phyloP scores from a whole-genome alignment of 2,797 vertebrate genomes.

The Trichosurus vulpecula region DNA sequence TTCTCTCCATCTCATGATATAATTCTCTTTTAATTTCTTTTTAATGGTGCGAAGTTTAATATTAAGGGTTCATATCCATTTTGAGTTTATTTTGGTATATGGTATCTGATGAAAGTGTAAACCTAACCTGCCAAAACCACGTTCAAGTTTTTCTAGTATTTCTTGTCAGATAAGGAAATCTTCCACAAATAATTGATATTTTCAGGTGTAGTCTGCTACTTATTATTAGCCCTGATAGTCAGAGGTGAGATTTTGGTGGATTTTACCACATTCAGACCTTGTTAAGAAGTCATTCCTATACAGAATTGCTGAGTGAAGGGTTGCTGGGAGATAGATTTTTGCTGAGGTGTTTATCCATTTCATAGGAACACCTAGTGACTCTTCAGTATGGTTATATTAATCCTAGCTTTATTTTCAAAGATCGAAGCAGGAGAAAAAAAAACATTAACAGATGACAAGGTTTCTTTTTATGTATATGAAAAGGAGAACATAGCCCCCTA shows the following conservation, averaged over 20 bases:
- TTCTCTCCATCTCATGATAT: background rate
- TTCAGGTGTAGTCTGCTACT: background rate
- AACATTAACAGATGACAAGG: background rate
- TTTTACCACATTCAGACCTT: background rate
- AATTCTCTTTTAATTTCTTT: background rate
- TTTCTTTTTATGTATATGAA: slow-evolving; percentile 34
- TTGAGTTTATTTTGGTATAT: background rate
- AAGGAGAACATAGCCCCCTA: background rate
- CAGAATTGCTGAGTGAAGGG: background rate
- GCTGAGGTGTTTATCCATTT: slow-evolving; percentile 30
- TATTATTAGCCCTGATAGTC: background rate
- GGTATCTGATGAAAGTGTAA: background rate
- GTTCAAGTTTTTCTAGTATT: background rate
- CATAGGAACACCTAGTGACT: slow-evolving; percentile 6
- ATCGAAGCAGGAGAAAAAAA: slow-evolving; percentile 11
- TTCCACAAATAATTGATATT: background rate
- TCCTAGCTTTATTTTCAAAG: background rate
- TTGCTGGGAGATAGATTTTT: background rate
- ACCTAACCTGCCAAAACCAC: background rate
- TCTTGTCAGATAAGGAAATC: background rate
- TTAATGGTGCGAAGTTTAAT: background rate
- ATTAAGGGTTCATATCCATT: background rate
- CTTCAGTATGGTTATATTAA: background rate
- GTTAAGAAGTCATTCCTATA: background rate
- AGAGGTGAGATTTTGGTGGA: background rate